Base-by-base conservation (phyloP, 2,888 invertebrate species). In the Noctua pronuba region DNA sequence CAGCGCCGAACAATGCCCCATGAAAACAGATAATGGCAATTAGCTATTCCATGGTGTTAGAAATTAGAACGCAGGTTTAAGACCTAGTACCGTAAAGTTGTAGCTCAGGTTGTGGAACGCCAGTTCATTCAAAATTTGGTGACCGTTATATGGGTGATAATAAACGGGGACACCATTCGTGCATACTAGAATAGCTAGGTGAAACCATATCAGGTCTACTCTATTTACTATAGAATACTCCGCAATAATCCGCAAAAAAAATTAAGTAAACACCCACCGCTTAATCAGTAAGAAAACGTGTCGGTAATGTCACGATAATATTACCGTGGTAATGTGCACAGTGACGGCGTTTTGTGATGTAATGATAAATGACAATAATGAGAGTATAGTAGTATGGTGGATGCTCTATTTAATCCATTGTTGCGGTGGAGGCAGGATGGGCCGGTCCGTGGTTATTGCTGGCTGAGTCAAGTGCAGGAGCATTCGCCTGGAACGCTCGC, bases 401-500 rank as follows among this genome's bases (percentile, higher is more conserved):
- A 89, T 93, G 94, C 90, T 94, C 94, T 91, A 95, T 94, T 94
- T 93, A 93, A 85, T 85, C 89, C 89, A 95, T 95, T 96, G 94
- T 95, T 88, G 86, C 70, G 73, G 65, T 86, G 77, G 86, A 85
- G 88, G 89, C 91, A 92, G 95, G 95, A 93, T 95, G 95, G 96
- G 95, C 92, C 92, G 92, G 95, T 76, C 82, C 64, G 83, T 92
- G 91, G 82, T 86, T 86, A 85, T 89, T 90, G 91, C 66, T 87
- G 84, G 88, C 71, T 88, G 94, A 95, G 95, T 96, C 95, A 96
- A 95, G 96, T 96, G 96, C 95, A 95, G 95, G 95, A 94, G 91
- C 95, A 92, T 88, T 93, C 92, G 95, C 86, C 94, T 95, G 96
- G 96, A 96, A 96, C 96, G 94, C 86, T 86, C 84, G 83, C 86